phyloP scores from a whole-genome alignment of 2,888 invertebrate species.

The Dyspetes luteomarginatus region DNA sequence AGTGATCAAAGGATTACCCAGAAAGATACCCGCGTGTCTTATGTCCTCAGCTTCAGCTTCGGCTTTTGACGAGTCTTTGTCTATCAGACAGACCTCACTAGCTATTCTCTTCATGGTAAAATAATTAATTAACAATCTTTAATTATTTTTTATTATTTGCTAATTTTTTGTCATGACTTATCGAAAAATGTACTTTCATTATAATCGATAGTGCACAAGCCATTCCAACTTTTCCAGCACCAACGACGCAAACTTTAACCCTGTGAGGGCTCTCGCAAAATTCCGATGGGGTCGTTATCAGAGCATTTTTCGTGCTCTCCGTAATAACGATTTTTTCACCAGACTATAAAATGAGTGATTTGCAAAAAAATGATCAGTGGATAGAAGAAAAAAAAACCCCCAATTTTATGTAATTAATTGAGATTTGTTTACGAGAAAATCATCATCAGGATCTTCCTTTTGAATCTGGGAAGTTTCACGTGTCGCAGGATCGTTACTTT shows the following conservation, averaged over 20 bases:
- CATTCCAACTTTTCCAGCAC: conserved; percentile 85
- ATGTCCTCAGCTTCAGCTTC: conserved; percentile 86
- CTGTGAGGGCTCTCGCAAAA: conserved; percentile 76
- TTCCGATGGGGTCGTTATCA: conserved; percentile 76
- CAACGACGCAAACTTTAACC: conserved; percentile 77
- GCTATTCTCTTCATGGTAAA: conserved; percentile 81
- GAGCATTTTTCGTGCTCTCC: conserved; percentile 77
- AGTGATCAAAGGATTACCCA: conserved; percentile 83
- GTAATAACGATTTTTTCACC: conserved; percentile 68
- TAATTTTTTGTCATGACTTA: no score
- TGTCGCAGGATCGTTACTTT: conserved; percentile 3
- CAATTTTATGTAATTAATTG: neutral
- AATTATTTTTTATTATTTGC: conserved; percentile 1
- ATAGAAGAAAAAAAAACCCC: neutral
- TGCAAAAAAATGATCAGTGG: conserved; percentile 4
- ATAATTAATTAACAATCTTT: conserved; percentile 52
- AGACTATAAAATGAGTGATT: conserved; percentile 11
- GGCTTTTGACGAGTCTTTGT: conserved; percentile 84
- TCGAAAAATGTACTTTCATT: conserved; percentile 82
- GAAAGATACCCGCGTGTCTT: conserved; percentile 85
- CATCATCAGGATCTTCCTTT: conserved; percentile 12
- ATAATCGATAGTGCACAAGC: conserved; percentile 85
- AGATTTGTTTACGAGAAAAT: conserved; percentile 30
- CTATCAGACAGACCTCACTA: conserved; percentile 85
- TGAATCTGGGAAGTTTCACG: no score